phyloP scores from a whole-genome alignment of 2,113 vertebrate species.

The Globicephala melas region DNA sequence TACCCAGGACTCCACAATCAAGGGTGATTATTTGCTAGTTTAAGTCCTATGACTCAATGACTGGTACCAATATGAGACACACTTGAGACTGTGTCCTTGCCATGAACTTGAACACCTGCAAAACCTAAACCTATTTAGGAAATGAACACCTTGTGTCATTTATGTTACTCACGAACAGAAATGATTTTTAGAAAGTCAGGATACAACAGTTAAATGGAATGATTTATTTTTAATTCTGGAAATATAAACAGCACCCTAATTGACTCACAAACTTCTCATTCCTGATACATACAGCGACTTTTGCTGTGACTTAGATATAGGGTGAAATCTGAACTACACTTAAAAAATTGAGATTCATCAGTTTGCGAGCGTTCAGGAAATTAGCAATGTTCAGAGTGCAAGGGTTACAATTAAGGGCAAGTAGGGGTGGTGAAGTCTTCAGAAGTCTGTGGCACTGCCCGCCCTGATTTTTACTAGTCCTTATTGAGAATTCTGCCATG shows the following conservation, averaged over 20 bases:
- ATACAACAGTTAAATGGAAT: neutral
- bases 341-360: neutral
- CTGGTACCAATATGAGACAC: neutral
- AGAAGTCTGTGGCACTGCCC: neutral
- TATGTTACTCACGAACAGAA: neutral
- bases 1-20: neutral
- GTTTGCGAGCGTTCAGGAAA: neutral
- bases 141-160: neutral
- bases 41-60: neutral
- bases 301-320: neutral
- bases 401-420: neutral
- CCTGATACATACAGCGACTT: neutral
- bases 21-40: neutral
- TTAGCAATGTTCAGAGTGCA: neutral
- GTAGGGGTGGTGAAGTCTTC: neutral
- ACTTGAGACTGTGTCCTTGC: neutral
- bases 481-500: neutral
- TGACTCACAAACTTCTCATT: neutral
- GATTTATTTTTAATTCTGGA: constrained; percentile 29
- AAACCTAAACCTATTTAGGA: neutral
- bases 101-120: neutral
- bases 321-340: neutral
- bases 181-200: constrained; percentile 21
- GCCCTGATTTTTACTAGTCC: neutral
- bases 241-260: constrained; percentile 20